A percentile compares a stretch with the other conserved stretches of the same genome.
Evolutionary conservation across 2,113 vertebrate species (phyloP).

Genomic region (Myocastor coypus): DNA sequence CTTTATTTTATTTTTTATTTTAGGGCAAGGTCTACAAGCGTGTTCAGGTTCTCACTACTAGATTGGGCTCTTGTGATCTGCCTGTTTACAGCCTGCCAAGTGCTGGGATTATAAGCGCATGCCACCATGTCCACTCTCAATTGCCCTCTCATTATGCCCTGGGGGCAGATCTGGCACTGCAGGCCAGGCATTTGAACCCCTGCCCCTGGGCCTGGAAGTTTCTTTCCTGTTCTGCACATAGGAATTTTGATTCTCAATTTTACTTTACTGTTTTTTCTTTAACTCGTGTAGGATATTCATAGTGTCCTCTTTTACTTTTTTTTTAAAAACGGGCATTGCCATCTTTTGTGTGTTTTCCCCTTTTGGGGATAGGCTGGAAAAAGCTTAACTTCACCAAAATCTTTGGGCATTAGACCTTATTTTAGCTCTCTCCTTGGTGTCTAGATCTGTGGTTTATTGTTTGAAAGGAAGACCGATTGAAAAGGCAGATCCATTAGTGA

Average conservation of each 20-base stretch:
- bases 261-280: conserved; percentile 6
- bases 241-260: conserved; percentile 27
- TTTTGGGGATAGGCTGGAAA: background rate
- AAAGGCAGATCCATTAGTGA: background rate
- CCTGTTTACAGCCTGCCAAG: no score
- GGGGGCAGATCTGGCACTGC: no score
- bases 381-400: background rate
- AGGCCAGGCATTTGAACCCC: no score
- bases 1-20: no score
- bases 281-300: background rate
- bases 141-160: no score
- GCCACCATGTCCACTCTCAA: no score
- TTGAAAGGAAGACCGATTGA: conserved; percentile 42
- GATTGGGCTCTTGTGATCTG: no score
- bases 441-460: background rate
- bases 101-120: no score
- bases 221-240: conserved; percentile 1
- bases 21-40: no score
- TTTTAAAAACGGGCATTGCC: background rate
- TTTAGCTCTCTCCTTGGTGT: background rate
- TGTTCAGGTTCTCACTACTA: no score
- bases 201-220: background rate
- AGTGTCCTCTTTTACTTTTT: background rate
- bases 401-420: conserved; percentile 22
- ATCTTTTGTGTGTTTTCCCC: background rate